Base-by-base conservation (phyloP, 2,888 invertebrate species). In the Hemicrepidius hirtus region DNA sequence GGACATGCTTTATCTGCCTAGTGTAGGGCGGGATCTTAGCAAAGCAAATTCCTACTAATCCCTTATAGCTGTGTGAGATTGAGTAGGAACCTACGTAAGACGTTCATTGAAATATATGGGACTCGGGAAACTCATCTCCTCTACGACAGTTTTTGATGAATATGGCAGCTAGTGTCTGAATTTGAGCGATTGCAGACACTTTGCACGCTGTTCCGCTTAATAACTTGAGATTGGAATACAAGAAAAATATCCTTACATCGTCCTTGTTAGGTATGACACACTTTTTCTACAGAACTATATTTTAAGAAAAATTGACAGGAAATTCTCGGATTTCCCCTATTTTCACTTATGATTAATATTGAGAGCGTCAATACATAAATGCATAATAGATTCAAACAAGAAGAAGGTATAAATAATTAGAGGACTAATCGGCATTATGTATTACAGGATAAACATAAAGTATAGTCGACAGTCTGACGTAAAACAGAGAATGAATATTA, bases 21-120 rank as follows among this genome's bases (percentile, higher is more conserved):
- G 35, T 49, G 64, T 59, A 41, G 65, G 60, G 44, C 21, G 46
- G 63, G 50, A 71, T 71, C 67, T 67, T 62, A 66, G 71, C 37
- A 53, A 62, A 67, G 71, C 71, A 71, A 71, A 71, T 71, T 71
- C 67, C 62, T 53, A 62, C 50, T 71, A 71, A 71, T 71, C 71
- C 67, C 50, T 60, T 55, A 67, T 60, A 67, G 62, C 67, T 57
- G 71, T 55, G 63, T 67, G 62, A 67, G 62, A 67, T 71, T 67
- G 71, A 67, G 67, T 71, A 62, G 40, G 49, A 62, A 62, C 66
- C 50, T 66, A 60, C 66, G 41, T 66, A 67, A 70, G 66, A 66
- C 63, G 62, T 71, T 67, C 62, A 71, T 67, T 71, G 67, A 71
- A 71, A 71, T 71, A 67, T 67, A 55, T 57, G 35, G 40, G 40